Conservation (phyloP, 2,797 vertebrate species). For the Chaetodon trifasciatus region DNA sequence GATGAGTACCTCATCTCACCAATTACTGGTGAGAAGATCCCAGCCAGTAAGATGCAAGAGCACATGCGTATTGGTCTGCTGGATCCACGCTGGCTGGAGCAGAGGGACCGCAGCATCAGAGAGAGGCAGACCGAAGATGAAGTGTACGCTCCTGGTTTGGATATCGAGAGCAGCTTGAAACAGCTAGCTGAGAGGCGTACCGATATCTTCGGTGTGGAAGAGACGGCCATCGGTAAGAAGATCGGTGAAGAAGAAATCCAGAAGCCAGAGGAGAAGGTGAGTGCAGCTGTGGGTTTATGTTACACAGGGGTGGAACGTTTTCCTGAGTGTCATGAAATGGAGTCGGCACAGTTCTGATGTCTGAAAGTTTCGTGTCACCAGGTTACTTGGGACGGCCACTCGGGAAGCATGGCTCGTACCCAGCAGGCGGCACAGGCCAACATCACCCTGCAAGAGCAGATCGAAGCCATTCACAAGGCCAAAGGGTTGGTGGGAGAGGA, state of each 20-base stretch:
- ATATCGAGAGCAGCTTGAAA: constrained; percentile 99
- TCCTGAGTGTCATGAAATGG: background rate
- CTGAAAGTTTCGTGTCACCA: constrained; percentile 52
- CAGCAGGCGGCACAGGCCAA: constrained; percentile 99
- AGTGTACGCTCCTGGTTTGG: constrained; percentile 98
- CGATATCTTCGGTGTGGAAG: constrained; percentile 98
- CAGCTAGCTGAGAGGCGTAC: constrained; percentile 99
- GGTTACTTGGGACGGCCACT: constrained; percentile 99
- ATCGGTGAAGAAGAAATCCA: constrained; percentile 99
- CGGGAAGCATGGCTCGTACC: constrained; percentile 98
- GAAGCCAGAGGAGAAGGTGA: constrained; percentile 98
- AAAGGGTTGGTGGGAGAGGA: constrained; percentile 98
- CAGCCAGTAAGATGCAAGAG: constrained; percentile 99
- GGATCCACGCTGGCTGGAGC: constrained; percentile 98
- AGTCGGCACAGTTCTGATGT: background rate
- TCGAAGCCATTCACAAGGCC: constrained; percentile 99
- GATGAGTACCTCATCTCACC: constrained; percentile 98
- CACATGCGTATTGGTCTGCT: constrained; percentile 99
- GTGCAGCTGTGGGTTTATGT: background rate
- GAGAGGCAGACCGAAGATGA: constrained; percentile 98
- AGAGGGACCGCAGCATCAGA: constrained; percentile 94
- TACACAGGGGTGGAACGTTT: background rate
- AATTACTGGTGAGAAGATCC: constrained; percentile 98
- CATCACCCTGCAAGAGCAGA: constrained; percentile 98
- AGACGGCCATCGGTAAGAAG: constrained; percentile 99